These are phyloP conservation scores for Drosophila nigricruria DNA, from an alignment of 2,888 invertebrate species.

Conservation along the genomic window DNA sequence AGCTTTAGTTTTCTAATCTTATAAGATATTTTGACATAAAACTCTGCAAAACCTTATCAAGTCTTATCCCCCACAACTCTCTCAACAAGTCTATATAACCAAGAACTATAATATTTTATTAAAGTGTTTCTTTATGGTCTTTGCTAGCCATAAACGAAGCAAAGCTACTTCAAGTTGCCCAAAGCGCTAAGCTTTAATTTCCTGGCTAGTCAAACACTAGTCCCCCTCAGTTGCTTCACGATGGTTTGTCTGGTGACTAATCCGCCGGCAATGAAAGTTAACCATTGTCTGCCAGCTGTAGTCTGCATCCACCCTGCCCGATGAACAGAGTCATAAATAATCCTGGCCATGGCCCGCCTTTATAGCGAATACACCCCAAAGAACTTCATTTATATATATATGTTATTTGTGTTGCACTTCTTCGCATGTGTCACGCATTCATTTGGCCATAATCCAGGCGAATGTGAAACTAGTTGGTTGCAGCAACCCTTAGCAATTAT, in stretches of 20 bases:
- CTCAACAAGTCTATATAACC: neutral
- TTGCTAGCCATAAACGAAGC: no score
- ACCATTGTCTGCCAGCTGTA: slow-evolving; percentile 20
- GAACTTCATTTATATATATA: slow-evolving; percentile 26
- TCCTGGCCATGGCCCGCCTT: slow-evolving; percentile 16
- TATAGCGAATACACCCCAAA: slow-evolving; percentile 18
- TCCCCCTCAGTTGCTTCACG: neutral
- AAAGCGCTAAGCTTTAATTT: slow-evolving; percentile 23
- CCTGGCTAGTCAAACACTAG: slow-evolving; percentile 19
- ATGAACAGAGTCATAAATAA: slow-evolving; percentile 70
- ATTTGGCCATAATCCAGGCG: slow-evolving; percentile 47
- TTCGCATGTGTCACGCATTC: slow-evolving; percentile 50
- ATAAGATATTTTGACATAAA: neutral
- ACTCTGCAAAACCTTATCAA: neutral
- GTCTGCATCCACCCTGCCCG: slow-evolving; percentile 24
- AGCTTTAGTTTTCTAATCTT: neutral
- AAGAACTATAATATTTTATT: slow-evolving; percentile 1
- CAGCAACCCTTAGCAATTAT: slow-evolving; percentile 43
- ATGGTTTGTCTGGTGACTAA: slow-evolving; percentile 42
- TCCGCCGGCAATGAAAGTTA: slow-evolving; percentile 30
- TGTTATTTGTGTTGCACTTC: slow-evolving; percentile 32
- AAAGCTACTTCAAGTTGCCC: slow-evolving; percentile 22
- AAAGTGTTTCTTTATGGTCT: neutral
- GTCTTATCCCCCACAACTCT: neutral
- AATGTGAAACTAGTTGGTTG: slow-evolving; percentile 19